phyloP scores from a whole-genome alignment of 2,888 invertebrate genomes.

The Zaprionus obscuricornis region DNA sequence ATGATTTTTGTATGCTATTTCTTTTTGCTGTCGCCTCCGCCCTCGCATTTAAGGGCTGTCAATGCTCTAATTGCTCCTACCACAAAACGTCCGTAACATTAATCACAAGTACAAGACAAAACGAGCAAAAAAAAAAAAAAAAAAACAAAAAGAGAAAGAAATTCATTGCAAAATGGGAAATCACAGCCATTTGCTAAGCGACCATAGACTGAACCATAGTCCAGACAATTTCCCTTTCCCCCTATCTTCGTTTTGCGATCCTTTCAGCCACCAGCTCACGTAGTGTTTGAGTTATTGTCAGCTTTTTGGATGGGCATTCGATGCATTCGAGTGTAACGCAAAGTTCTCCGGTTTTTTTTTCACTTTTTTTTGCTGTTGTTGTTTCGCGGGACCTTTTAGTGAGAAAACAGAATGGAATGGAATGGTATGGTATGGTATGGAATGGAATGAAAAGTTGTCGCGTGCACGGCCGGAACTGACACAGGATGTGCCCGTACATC shows the following conservation, averaged over 20 bases:
- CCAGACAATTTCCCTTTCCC: constrained; percentile 5
- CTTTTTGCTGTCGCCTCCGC: constrained; percentile 10
- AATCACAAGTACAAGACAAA: constrained; percentile 64
- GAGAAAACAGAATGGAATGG: constrained; percentile 36
- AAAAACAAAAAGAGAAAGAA: constrained; percentile 17
- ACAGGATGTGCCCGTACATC: constrained; percentile 79
- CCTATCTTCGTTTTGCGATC: too few species aligned
- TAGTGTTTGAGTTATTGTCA: constrained; percentile 75
- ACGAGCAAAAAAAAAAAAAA: constrained; percentile 35
- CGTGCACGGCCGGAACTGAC: constrained; percentile 80
- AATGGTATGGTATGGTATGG: constrained; percentile 14
- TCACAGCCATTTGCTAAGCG: constrained; percentile 77
- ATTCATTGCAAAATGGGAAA: constrained; percentile 64
- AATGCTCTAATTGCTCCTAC: constrained; percentile 77
- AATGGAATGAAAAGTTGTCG: constrained; percentile 67
- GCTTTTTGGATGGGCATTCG: constrained; percentile 60
- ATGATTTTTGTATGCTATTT: constrained; percentile 33
- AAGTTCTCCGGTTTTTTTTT: constrained; percentile 35
- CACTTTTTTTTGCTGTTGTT: constrained; percentile 47
- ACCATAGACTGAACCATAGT: constrained; percentile 42
- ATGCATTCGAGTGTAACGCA: constrained; percentile 81
- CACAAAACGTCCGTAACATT: constrained; percentile 64
- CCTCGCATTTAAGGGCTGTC: constrained; percentile 59
- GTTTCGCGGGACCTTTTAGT: constrained; percentile 51
- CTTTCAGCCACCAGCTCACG: neutral